Base-by-base conservation (phyloP, 2,797 vertebrate species). In the Poeciliopsis gracilis region DNA sequence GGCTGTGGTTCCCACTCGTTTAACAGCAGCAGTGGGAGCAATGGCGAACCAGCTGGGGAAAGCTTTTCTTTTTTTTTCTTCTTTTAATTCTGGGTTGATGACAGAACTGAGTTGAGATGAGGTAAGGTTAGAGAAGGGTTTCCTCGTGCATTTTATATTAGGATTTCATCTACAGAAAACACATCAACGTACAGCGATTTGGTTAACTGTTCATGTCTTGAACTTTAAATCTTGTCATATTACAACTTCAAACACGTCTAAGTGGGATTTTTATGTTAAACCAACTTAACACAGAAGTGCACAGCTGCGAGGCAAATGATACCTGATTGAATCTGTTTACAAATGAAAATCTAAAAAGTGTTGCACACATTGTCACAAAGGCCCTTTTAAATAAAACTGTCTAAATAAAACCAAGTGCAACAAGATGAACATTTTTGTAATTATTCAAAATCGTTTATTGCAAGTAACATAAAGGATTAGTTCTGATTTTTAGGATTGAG, bases 11-110 rank as follows among this genome's bases (percentile, higher is more conserved):
- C 93, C 90, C 93, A 94, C 90, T 92, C 67, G 16, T 80, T 84
- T 85, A 72, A 91, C 89, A 75, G 91, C 88, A 84, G 92, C 87
- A 71, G 86, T 85, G 84, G 85, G 91, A 86, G 88, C 90, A 93
- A 95, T 94, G 94, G 84, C 77, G 53, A 91, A 95, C 96, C 96
- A 96, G 94, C 93, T 92, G 92, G 94, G 80, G 91, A 87, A 51
- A 0, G 2, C 3, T 69, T 72, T 81, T 63, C 57, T 67, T 83
- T 77, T 45, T 66, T 51, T 41, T 41, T 8, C 8, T 43, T 43
- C n/a, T 59, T 83, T 83, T 45, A 12, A 45, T 38, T 76, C 79
- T 85, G 72, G 69, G 49, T 49, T 55, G 76, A 84, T 83, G 84
- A 88, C 87, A 88, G 77, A 78, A 83, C 8, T 7, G 77, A 80